Evolutionary conservation across 2,113 vertebrate genomes (phyloP).

Genomic region (Epinephelus cyanopodus): DNA sequence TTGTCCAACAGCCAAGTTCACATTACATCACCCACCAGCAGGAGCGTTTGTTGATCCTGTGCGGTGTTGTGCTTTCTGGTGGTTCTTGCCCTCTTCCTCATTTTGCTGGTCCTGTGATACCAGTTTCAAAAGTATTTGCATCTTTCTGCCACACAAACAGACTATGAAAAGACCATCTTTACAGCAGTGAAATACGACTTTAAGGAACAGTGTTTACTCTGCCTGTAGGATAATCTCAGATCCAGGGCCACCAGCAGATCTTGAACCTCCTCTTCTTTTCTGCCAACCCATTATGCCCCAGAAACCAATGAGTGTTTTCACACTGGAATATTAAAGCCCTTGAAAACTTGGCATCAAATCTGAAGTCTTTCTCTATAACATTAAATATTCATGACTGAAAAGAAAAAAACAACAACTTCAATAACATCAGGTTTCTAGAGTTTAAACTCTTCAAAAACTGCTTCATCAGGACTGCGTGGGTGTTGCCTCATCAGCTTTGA

Average conservation of each 20-base stretch:
- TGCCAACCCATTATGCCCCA: background rate
- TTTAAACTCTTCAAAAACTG: background rate
- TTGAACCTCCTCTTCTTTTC: background rate
- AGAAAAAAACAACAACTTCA: background rate
- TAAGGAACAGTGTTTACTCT: conserved; percentile 15
- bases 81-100: too few relatives aligned
- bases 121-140: too few relatives aligned
- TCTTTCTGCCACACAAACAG: too few relatives aligned
- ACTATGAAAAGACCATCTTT: too few relatives aligned
- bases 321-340: background rate
- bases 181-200: too few relatives aligned
- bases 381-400: background rate
- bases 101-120: too few relatives aligned
- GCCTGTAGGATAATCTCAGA: conserved; percentile 32
- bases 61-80: too few relatives aligned
- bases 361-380: background rate
- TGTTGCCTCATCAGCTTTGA: background rate
- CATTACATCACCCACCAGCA: too few relatives aligned
- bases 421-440: background rate
- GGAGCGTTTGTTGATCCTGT: too few relatives aligned
- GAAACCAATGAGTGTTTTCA: background rate
- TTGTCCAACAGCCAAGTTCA: too few relatives aligned
- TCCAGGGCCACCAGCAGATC: background rate
- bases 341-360: background rate
- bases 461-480: background rate